Evolutionary conservation across 2,113 vertebrate species (phyloP).

Genomic region (Microtus oregoni): DNA sequence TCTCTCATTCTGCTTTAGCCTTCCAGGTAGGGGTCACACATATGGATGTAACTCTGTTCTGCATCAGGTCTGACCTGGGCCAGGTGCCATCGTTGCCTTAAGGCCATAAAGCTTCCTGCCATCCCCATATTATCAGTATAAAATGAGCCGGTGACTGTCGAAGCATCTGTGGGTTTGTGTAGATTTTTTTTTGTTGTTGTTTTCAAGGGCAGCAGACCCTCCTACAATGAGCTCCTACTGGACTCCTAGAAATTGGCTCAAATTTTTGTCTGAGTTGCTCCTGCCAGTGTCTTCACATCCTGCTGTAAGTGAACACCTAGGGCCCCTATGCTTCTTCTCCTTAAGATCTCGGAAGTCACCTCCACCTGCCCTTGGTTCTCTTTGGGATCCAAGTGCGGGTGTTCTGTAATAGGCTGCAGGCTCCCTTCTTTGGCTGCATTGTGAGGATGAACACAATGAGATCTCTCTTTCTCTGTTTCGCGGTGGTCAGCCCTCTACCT

Average conservation of each 20-base stretch:
- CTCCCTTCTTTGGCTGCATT: too few relatives aligned
- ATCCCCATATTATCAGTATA: background rate
- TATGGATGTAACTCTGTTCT: background rate
- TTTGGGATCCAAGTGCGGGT: accelerated
- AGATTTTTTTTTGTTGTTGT: too few relatives aligned
- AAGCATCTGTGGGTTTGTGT: too few relatives aligned
- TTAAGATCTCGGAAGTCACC: background rate
- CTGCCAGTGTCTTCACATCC: accelerated
- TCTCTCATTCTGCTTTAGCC: too few relatives aligned
- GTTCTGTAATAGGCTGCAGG: background rate
- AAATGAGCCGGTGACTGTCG: background rate
- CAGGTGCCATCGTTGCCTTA: background rate
- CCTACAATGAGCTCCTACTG: background rate
- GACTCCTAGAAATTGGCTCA: background rate
- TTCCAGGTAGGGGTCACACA: background rate
- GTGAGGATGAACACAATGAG: accelerated
- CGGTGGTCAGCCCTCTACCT: background rate
- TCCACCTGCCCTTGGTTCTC: background rate
- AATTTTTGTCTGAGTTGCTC: background rate
- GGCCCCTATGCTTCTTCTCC: background rate
- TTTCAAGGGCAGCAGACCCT: accelerated
- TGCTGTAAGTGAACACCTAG: accelerated
- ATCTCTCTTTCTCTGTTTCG: background rate
- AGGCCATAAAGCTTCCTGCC: accelerated
- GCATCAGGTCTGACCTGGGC: too few relatives aligned